Conservation (phyloP, 1,140 invertebrate genomes). For the honey bee (Apis mellifera) region DNA sequence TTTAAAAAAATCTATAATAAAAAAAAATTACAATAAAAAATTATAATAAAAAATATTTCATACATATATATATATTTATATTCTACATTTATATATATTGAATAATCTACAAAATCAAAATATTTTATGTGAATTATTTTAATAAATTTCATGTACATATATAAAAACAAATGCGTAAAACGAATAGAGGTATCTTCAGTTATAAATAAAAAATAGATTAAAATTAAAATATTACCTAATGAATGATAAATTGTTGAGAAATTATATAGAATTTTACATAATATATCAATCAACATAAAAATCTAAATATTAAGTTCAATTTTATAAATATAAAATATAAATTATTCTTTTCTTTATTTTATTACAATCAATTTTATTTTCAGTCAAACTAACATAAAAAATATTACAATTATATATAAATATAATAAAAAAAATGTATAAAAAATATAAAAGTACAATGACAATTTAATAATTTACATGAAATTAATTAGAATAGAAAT, state of each 20-base stretch:
- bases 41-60: too few species aligned
- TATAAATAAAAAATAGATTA: slow-evolving; percentile 57
- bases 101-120: too few species aligned
- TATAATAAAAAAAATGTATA: too few species aligned
- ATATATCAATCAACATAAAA: slow-evolving; percentile 5
- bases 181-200: slow-evolving; percentile 53
- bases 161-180: slow-evolving; percentile 24
- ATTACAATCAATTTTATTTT: slow-evolving; percentile 21
- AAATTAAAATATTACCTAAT: slow-evolving; percentile 63
- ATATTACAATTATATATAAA: slow-evolving; percentile 67
- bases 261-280: slow-evolving; percentile 72
- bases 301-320: slow-evolving; percentile 19
- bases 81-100: too few species aligned
- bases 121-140: background rate
- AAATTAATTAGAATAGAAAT: slow-evolving; percentile 81
- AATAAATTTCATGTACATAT: too few species aligned
- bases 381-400: slow-evolving; percentile 31
- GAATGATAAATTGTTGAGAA: slow-evolving; percentile 71
- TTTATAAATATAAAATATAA: slow-evolving; percentile 11
- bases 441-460: slow-evolving; percentile 82
- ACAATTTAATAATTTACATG: slow-evolving; percentile 84
- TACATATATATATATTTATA: too few species aligned
- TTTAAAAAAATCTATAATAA: background rate
- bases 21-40: too few species aligned
- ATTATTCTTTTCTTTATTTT: slow-evolving; percentile 4